Evolutionary conservation across 35 echinoderm and acorn worm genomes (phyloP).

Genomic region (Patiria miniata): DNA sequence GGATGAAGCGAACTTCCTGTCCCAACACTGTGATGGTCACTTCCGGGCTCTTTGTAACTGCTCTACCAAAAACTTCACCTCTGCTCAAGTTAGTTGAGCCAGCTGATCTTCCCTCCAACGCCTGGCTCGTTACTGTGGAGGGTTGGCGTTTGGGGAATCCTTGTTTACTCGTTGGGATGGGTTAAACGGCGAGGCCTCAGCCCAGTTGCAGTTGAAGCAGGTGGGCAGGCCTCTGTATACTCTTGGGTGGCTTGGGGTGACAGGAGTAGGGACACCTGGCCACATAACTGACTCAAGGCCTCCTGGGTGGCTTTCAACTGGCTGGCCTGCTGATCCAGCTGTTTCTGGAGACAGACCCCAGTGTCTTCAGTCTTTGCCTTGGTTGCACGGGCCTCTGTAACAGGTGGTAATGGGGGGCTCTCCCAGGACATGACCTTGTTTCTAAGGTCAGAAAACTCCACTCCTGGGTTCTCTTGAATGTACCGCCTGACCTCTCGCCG

Average conservation of each 20-base stretch:
- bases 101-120: background rate
- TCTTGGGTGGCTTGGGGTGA: too few relatives aligned
- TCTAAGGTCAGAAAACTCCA: background rate
- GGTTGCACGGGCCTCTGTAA: background rate
- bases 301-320: conserved; percentile 3
- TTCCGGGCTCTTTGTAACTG: background rate
- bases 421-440: background rate
- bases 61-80: background rate
- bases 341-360: background rate
- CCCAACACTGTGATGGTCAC: background rate
- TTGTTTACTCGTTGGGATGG: background rate
- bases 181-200: background rate
- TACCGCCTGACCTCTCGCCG: background rate
- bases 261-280: conserved; percentile 12
- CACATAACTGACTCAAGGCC: background rate
- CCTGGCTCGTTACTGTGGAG: conserved; percentile 24
- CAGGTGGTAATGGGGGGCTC: background rate
- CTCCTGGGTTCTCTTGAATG: background rate
- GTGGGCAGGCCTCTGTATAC: background rate
- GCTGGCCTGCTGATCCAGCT: background rate
- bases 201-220: background rate
- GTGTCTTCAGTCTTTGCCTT: background rate
- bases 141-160: conserved; percentile 3
- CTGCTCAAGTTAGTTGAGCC: background rate
- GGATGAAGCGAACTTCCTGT: conserved; percentile 11